Percentiles rank a stretch among this genome's conserved stretches.
phyloP scores from a whole-genome alignment of 2,888 invertebrate species.

The Aquatica leii region DNA sequence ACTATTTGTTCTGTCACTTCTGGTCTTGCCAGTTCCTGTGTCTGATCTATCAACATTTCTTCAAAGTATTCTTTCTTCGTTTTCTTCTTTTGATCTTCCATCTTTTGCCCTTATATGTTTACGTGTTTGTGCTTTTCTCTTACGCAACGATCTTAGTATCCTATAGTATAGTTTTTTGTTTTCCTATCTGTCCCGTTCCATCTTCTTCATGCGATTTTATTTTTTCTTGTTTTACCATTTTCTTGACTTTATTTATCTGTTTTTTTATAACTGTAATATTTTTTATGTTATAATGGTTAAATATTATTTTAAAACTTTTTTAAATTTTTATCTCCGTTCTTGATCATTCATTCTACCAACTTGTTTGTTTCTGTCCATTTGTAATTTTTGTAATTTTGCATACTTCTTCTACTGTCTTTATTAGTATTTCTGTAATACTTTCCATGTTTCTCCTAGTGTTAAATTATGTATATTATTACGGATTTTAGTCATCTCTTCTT shows the following conservation, averaged over 20 bases:
- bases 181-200: no score
- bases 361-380: conserved; percentile 10
- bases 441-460: background rate
- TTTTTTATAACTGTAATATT: background rate
- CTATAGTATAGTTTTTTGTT: no score
- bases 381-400: conserved; percentile 1
- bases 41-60: no score
- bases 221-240: no score
- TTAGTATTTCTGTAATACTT: conserved; percentile 7
- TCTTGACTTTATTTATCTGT: background rate
- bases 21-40: no score
- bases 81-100: no score
- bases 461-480: background rate
- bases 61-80: no score
- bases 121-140: no score
- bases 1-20: no score
- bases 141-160: no score
- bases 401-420: conserved; percentile 5
- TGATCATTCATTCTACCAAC: conserved; percentile 8
- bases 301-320: background rate
- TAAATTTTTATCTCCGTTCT: background rate
- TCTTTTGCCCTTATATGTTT: no score
- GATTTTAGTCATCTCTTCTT: background rate
- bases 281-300: background rate
- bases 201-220: no score